Conservation (phyloP, 2,888 invertebrate genomes). For the Pheosia gnoma region DNA sequence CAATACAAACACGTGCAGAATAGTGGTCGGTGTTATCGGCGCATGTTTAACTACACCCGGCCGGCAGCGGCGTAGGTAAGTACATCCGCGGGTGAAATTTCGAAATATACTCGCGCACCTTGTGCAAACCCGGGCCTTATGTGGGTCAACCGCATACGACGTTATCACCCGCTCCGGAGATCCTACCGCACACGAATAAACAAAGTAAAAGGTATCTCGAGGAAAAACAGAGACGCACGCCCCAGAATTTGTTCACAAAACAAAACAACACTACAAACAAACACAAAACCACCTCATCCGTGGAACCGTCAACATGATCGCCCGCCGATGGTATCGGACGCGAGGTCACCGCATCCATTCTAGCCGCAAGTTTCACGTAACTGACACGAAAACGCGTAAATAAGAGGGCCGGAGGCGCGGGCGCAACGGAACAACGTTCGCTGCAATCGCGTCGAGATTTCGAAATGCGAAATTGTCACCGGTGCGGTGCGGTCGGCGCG, state of each 20-base stretch:
- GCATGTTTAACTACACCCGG: slow-evolving; percentile 41
- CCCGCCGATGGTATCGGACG: slow-evolving; percentile 45
- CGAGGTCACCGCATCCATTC: slow-evolving; percentile 74
- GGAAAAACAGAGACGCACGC: slow-evolving; percentile 44
- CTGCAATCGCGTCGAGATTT: slow-evolving; percentile 62
- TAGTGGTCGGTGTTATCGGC: slow-evolving; percentile 48
- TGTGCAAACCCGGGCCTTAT: slow-evolving; percentile 47
- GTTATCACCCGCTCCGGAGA: slow-evolving; percentile 43
- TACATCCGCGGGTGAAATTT: slow-evolving; percentile 53
- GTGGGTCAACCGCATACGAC: slow-evolving; percentile 59
- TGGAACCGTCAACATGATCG: slow-evolving; percentile 40
- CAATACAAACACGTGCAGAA: slow-evolving; percentile 49
- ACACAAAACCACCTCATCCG: slow-evolving; percentile 72
- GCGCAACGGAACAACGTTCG: slow-evolving; percentile 54
- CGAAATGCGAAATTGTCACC: slow-evolving; percentile 69
- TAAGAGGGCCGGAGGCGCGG: slow-evolving; percentile 35
- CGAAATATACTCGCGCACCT: slow-evolving; percentile 53
- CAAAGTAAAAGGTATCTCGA: slow-evolving; percentile 31
- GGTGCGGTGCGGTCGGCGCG: slow-evolving; percentile 46
- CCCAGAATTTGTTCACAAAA: slow-evolving; percentile 38
- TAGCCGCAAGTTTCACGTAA: slow-evolving; percentile 53
- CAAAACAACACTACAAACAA: slow-evolving; percentile 53
- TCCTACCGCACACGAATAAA: slow-evolving; percentile 34
- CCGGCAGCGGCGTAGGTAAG: slow-evolving; percentile 17
- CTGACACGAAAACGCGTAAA: slow-evolving; percentile 50